phyloP scores from a whole-genome alignment of 2,797 vertebrate species.

The Lepilemur septentrionalis region DNA sequence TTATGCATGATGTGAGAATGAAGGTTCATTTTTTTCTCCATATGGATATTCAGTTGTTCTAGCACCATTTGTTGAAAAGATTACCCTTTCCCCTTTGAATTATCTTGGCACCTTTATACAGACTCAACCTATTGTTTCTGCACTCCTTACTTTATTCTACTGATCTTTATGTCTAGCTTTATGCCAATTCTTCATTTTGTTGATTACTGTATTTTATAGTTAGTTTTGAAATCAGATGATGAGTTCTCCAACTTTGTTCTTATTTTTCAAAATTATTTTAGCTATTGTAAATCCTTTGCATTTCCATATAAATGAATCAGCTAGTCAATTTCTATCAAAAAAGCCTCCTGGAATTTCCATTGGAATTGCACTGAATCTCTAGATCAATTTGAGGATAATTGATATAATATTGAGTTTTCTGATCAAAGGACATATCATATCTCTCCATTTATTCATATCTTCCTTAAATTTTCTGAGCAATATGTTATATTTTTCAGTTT shows the following conservation, averaged over 20 bases:
- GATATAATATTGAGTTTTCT: background rate
- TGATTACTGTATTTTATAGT: background rate
- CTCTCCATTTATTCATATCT: background rate
- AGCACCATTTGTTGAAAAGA: background rate
- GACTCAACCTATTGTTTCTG: background rate
- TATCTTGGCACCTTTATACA: background rate
- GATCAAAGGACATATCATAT: background rate
- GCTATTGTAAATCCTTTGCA: background rate
- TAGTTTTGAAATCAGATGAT: background rate
- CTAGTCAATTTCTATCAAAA: background rate
- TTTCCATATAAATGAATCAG: background rate
- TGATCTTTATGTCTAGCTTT: background rate
- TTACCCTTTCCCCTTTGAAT: background rate
- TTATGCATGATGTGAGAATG: background rate
- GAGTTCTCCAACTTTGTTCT: background rate
- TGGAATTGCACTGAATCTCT: background rate
- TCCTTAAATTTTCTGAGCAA: background rate
- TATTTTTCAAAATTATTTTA: constrained; percentile 9
- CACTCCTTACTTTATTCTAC: background rate
- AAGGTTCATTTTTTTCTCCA: background rate
- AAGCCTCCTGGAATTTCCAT: background rate
- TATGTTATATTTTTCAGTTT: background rate
- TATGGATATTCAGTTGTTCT: background rate
- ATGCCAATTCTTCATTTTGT: background rate
- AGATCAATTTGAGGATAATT: background rate